Percentiles rank a stretch among this genome's conserved stretches.
These are phyloP conservation scores for Oceanodroma tethys DNA, from an alignment of 2,113 vertebrate genomes.

Conservation along the genomic window DNA sequence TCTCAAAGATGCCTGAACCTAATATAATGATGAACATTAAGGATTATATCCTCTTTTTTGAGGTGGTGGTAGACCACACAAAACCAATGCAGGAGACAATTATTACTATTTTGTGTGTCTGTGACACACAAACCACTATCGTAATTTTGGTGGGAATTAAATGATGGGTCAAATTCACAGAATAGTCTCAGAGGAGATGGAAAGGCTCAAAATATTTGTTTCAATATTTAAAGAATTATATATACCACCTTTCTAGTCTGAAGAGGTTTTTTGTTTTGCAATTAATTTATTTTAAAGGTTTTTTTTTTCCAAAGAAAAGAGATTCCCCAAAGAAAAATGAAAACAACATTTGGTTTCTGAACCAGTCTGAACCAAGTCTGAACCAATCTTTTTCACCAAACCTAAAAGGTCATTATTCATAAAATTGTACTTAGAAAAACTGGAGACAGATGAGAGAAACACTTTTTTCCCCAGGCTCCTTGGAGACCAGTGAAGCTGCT, in stretches of 20 bases:
- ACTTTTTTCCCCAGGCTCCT: not conserved
- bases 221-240: not conserved
- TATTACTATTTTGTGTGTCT: not conserved
- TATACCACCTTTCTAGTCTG: not conserved
- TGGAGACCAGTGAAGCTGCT: constrained; percentile 32
- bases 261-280: not conserved
- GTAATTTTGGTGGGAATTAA: not conserved
- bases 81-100: not conserved
- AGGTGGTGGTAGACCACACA: not conserved
- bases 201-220: not conserved
- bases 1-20: not conserved
- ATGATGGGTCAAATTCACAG: not conserved
- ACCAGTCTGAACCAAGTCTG: not conserved
- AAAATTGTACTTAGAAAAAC: not conserved
- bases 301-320: not conserved
- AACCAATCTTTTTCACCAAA: not conserved
- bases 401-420: not conserved
- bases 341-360: not conserved
- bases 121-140: not conserved
- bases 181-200: not conserved
- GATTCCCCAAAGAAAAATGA: not conserved
- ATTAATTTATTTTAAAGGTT: not conserved
- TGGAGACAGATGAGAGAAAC: constrained; percentile 8
- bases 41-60: not conserved
- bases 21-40: not conserved